phyloP scores from a whole-genome alignment of 2,797 vertebrate genomes.

The Hemibagrus guttatus region DNA sequence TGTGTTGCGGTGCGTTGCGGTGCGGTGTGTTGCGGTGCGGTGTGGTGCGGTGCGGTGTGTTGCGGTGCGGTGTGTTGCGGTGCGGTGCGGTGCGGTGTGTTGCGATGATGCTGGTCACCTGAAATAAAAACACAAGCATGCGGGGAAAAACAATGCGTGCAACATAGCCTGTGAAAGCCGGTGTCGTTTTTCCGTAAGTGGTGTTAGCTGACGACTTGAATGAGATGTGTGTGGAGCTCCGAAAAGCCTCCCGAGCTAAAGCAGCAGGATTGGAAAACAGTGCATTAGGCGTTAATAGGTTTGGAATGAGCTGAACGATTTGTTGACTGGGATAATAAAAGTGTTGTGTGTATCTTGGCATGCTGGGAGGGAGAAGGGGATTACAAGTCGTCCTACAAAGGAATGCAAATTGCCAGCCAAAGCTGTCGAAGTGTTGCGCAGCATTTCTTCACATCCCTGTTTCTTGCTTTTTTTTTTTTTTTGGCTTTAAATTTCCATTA shows the following conservation, averaged over 20 bases:
- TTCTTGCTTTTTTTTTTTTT: slow-evolving; percentile 54
- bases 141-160: background rate
- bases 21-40: no score
- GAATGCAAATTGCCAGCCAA: slow-evolving; percentile 84
- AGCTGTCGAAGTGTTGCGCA: slow-evolving; percentile 76
- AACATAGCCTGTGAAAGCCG: background rate
- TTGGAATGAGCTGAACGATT: slow-evolving; percentile 84
- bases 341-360: slow-evolving; percentile 82
- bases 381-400: slow-evolving; percentile 85
- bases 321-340: slow-evolving; percentile 93
- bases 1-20: no score
- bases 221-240: background rate
- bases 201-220: background rate
- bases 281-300: slow-evolving; percentile 77
- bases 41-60: no score
- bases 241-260: no score
- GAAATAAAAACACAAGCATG: background rate
- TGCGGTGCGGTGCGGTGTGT: no score
- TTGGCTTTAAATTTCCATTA: slow-evolving; percentile 57
- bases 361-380: slow-evolving; percentile 71
- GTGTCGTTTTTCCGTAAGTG: no score
- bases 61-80: no score
- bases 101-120: no score
- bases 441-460: slow-evolving; percentile 73
- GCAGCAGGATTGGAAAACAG: slow-evolving; percentile 41